These are phyloP conservation scores for Graphium colonna DNA, from an alignment of 2,888 invertebrate species.

Conservation along the genomic window DNA sequence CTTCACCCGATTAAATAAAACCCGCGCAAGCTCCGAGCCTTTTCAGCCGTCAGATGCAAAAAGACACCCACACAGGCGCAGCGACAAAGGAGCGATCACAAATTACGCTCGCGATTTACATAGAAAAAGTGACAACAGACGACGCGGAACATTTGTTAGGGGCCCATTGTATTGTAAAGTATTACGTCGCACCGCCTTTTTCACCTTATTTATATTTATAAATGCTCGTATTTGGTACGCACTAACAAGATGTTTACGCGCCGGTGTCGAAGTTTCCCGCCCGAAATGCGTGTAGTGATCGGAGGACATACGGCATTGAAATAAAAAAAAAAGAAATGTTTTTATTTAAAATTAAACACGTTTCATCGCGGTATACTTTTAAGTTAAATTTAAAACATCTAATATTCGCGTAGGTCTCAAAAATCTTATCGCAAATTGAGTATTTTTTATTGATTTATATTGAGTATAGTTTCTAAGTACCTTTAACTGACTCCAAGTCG, in stretches of 20 bases:
- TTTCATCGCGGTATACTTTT: too few species aligned
- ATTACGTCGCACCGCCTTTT: slow-evolving; percentile 51
- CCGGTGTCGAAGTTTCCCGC: slow-evolving; percentile 58
- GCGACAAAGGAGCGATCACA: slow-evolving; percentile 49
- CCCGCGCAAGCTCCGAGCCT: slow-evolving; percentile 26
- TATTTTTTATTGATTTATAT: too few species aligned
- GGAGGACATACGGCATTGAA: slow-evolving; percentile 6
- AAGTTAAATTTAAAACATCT: too few species aligned
- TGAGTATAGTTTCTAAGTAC: too few species aligned
- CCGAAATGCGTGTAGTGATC: slow-evolving; percentile 44
- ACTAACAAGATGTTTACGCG: slow-evolving; percentile 73
- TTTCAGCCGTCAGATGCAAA: slow-evolving; percentile 39
- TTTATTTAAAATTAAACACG: too few species aligned
- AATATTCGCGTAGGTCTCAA: too few species aligned
- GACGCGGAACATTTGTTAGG: slow-evolving; percentile 68
- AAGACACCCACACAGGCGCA: slow-evolving; percentile 30
- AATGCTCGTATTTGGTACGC: slow-evolving; percentile 67
- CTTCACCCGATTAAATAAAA: slow-evolving; percentile 15
- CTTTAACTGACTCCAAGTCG: too few species aligned
- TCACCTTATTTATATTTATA: slow-evolving; percentile 71
- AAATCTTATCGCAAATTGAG: too few species aligned
- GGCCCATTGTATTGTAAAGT: slow-evolving; percentile 65
- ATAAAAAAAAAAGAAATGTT: too few species aligned
- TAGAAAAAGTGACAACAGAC: slow-evolving; percentile 70
- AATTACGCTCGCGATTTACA: slow-evolving; percentile 72